Conservation (phyloP, 2,888 invertebrate species). For the Thera obeliscata region DNA sequence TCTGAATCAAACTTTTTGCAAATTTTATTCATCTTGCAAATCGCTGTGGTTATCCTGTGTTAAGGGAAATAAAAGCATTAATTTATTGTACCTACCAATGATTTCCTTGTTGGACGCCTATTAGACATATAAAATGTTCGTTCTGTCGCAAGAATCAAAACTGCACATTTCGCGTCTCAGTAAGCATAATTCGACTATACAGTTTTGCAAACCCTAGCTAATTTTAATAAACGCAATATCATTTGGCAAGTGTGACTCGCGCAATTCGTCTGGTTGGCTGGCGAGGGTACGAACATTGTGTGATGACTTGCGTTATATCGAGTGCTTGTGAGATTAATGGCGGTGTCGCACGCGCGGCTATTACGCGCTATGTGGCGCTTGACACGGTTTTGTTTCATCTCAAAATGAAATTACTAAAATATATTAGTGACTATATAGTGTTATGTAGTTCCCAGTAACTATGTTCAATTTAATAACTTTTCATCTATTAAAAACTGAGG, state of each 20-base stretch:
- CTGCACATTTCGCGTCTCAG: neutral
- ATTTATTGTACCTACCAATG: too few relatives aligned
- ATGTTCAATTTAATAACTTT: too few relatives aligned
- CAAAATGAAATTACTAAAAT: too few relatives aligned
- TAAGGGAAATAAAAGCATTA: too few relatives aligned
- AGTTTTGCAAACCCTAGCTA: neutral
- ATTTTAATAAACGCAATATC: conserved; percentile 38
- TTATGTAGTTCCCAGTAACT: too few relatives aligned
- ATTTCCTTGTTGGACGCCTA: too few relatives aligned
- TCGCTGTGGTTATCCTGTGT: too few relatives aligned
- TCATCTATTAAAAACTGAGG: too few relatives aligned
- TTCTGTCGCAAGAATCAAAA: neutral
- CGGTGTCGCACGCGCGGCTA: conserved; percentile 73
- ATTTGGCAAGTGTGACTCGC: conserved; percentile 36
- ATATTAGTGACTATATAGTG: too few relatives aligned
- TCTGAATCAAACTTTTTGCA: too few relatives aligned
- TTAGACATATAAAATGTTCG: too few relatives aligned
- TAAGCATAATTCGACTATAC: neutral
- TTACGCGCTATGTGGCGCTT: conserved; percentile 78
- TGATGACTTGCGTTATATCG: conserved; percentile 82
- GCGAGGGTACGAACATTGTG: conserved; percentile 55
- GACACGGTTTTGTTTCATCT: conserved; percentile 62
- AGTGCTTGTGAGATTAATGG: conserved; percentile 82
- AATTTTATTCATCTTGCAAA: too few relatives aligned
- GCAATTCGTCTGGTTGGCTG: conserved; percentile 34